phyloP scores from a whole-genome alignment of 1,140 invertebrate genomes.

The Vanessa atalanta region DNA sequence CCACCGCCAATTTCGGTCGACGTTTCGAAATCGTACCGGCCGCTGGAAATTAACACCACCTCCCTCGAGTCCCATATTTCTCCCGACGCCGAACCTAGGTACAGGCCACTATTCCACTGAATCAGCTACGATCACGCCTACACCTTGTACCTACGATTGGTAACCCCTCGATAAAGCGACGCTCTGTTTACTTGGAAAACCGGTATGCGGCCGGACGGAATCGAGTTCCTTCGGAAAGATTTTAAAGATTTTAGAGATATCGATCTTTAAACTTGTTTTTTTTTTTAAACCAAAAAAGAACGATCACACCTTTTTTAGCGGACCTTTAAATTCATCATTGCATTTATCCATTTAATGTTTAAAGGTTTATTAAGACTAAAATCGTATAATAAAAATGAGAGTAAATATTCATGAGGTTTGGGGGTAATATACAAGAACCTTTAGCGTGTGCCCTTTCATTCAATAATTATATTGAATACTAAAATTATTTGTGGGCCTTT shows the following conservation, averaged over 20 bases:
- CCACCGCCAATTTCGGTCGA: slow-evolving; percentile 51
- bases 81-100: slow-evolving; percentile 71
- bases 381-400: neutral
- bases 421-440: slow-evolving; percentile 9
- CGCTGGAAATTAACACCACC: slow-evolving; percentile 71
- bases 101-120: slow-evolving; percentile 75
- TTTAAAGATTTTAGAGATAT: slow-evolving; percentile 24
- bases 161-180: slow-evolving; percentile 48
- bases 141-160: slow-evolving; percentile 77
- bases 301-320: slow-evolving; percentile 24
- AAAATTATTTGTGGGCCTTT: slow-evolving; percentile 29
- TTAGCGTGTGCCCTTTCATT: slow-evolving; percentile 14
- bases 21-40: slow-evolving; percentile 66
- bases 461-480: slow-evolving; percentile 29
- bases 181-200: slow-evolving; percentile 33
- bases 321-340: slow-evolving; percentile 22
- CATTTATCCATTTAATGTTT: neutral
- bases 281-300: slow-evolving; percentile 17
- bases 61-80: slow-evolving; percentile 75
- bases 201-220: slow-evolving; percentile 18
- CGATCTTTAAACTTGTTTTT: slow-evolving; percentile 18
- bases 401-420: slow-evolving; percentile 14
- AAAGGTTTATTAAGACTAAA: slow-evolving; percentile 10
- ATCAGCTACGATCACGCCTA: slow-evolving; percentile 79
- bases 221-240: slow-evolving; percentile 10